phyloP scores from a whole-genome alignment of 1,140 invertebrate genomes.

The Pinna nobilis region DNA sequence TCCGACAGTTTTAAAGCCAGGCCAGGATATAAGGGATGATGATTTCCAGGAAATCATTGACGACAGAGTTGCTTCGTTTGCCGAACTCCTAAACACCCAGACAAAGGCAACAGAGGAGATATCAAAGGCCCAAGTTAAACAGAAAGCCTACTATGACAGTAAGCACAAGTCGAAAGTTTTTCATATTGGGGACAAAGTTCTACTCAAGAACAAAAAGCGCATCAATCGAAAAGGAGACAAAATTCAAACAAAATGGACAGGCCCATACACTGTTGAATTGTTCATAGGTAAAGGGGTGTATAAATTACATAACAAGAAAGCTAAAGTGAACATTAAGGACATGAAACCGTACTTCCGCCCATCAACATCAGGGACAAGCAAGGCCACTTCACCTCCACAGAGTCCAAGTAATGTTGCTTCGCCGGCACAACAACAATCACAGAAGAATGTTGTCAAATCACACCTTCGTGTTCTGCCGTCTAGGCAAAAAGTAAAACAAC shows the following conservation, averaged over 20 bases:
- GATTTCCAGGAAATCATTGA: background rate
- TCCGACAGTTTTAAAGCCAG: background rate
- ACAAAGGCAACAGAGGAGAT: constrained; percentile 6
- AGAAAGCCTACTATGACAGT: constrained; percentile 17
- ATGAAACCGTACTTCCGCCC: too few relatives aligned
- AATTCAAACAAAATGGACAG: background rate
- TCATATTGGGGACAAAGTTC: constrained; percentile 5
- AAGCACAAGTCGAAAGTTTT: constrained; percentile 1
- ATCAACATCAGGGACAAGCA: too few relatives aligned
- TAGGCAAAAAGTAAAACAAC: too few relatives aligned
- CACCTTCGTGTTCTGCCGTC: too few relatives aligned
- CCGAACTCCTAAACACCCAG: background rate
- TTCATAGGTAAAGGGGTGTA: constrained; percentile 23
- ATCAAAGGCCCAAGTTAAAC: background rate
- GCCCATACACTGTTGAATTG: background rate
- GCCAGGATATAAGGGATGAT: background rate
- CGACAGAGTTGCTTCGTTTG: constrained; percentile 18
- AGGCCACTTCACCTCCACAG: too few relatives aligned
- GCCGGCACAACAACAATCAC: too few relatives aligned
- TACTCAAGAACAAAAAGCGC: constrained; percentile 11
- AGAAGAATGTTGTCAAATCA: too few relatives aligned
- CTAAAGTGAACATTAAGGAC: too few relatives aligned
- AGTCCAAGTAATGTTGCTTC: too few relatives aligned
- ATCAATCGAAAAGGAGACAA: constrained; percentile 23
- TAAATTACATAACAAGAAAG: too few relatives aligned